phyloP scores from a whole-genome alignment of 1,140 invertebrate genomes.

The Trichonephila clavipes region DNA sequence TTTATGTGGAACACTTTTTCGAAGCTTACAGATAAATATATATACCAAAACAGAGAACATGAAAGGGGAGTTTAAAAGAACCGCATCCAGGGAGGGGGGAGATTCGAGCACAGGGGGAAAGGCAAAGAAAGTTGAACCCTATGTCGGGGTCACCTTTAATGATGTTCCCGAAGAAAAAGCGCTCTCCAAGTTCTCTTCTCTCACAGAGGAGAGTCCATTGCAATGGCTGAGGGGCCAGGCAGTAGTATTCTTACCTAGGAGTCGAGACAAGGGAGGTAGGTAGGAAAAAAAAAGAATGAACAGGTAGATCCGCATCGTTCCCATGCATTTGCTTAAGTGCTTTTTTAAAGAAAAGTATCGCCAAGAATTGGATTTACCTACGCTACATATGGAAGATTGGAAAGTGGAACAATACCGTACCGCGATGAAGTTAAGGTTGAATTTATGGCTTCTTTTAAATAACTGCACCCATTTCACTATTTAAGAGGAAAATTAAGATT shows the following conservation, averaged over 20 bases:
- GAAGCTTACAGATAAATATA: conserved; percentile 55
- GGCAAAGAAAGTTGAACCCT: conserved; percentile 68
- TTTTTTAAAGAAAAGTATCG: no score
- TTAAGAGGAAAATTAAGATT: no score
- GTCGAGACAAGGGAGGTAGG: neutral
- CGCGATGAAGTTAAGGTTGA: no score
- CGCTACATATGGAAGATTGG: no score
- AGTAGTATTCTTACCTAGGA: conserved; percentile 54
- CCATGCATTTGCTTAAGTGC: no score
- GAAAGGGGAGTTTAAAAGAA: conserved; percentile 49
- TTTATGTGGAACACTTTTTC: no score
- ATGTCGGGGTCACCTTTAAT: conserved; percentile 71
- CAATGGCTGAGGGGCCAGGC: conserved; percentile 45
- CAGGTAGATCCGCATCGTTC: conserved; percentile 26
- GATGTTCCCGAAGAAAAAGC: conserved; percentile 72
- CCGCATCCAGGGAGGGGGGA: conserved; percentile 16
- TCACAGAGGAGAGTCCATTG: conserved; percentile 61
- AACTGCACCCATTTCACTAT: no score
- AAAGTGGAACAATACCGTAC: no score
- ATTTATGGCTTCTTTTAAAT: no score
- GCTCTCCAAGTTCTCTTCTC: conserved; percentile 51
- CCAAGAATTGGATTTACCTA: no score
- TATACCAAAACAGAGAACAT: conserved; percentile 40
- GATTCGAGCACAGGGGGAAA: neutral
- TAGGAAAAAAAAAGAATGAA: neutral